A percentile compares a stretch with the other conserved stretches of the same genome.
phyloP scores from a whole-genome alignment of 2,113 vertebrate species.

The Poecile atricapillus region DNA sequence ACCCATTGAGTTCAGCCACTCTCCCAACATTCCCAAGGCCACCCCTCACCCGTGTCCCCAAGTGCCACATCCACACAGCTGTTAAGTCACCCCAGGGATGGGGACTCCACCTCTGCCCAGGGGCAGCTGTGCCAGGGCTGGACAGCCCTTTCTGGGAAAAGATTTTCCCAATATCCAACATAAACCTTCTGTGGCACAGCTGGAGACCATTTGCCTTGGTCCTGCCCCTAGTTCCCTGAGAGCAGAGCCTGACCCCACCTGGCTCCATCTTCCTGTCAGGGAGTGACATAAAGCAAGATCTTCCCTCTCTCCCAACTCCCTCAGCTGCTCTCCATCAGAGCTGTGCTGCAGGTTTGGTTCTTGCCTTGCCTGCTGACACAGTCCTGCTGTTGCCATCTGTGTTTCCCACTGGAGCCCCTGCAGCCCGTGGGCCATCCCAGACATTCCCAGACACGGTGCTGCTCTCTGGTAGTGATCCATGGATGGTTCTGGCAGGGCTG shows the following conservation, averaged over 20 bases:
- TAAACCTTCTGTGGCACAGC: neutral
- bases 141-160: neutral
- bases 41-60: neutral
- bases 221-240: neutral
- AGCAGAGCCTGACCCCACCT: neutral
- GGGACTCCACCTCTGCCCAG: neutral
- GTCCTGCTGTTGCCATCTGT: neutral
- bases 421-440: neutral
- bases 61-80: neutral
- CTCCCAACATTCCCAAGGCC: neutral
- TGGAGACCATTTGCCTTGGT: neutral
- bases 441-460: neutral
- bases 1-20: neutral
- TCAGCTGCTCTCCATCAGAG: neutral
- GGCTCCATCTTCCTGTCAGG: neutral
- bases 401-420: neutral
- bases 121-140: neutral
- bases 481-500: neutral
- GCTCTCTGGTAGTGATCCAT: rapidly evolving
- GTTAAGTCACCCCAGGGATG: rapidly evolving
- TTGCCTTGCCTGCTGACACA: neutral
- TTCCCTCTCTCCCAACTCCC: neutral
- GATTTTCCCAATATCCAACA: neutral
- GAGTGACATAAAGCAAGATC: neutral
- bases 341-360: neutral